Evolutionary conservation across 2,797 vertebrate species (phyloP), one percentile per base, ranked within the genome.

Genomic region (Pangasius macronema): DNA sequence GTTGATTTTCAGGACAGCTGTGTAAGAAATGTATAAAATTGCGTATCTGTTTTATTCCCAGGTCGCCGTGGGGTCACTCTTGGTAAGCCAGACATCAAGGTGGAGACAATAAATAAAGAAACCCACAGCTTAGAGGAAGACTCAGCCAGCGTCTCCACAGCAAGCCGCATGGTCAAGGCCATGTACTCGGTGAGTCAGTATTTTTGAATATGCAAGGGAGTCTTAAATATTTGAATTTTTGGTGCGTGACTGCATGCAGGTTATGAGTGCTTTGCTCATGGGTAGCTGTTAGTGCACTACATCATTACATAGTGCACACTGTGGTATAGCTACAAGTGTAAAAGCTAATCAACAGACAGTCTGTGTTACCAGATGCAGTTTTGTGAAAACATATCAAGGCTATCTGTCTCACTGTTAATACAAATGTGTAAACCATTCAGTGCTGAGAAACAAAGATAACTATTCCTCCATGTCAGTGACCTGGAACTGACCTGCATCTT

Each of bases 91-190:
- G 98, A 99, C 94, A 98, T 99, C 94, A 98, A 99, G 94, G 98
- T 99, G 92, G 98, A 99, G 93, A 99, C 98, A 0, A 98, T 99
- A 89, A 99, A 98, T 95, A 96, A 98, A 91, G 98, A 99, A 94
- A 97, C 97, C 3, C 96, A 98, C 93, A 97, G 97, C 0, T 94
- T 99, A 89, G 98, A 99, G 86, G 98, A 99, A 84, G 98, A 99
- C 89, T 96, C 97, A 0, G 96, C 96, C 93, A 98, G 97, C 5
- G 94, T 98, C 85, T 98, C 97, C 93, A 99, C 98, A 0, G 98
- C 98, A 3, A 98, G 98, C 0, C 97, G 98, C 0, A 97, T 99
- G 96, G 98, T 99, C 95, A 99, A 99, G 92, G 97, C 97, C 93
- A 98, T 99, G 96, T 99, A 99, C 95, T 98, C 97, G 89, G 98